Conservation (phyloP, 2,113 vertebrate genomes). For the Gopherus flavomarginatus region DNA sequence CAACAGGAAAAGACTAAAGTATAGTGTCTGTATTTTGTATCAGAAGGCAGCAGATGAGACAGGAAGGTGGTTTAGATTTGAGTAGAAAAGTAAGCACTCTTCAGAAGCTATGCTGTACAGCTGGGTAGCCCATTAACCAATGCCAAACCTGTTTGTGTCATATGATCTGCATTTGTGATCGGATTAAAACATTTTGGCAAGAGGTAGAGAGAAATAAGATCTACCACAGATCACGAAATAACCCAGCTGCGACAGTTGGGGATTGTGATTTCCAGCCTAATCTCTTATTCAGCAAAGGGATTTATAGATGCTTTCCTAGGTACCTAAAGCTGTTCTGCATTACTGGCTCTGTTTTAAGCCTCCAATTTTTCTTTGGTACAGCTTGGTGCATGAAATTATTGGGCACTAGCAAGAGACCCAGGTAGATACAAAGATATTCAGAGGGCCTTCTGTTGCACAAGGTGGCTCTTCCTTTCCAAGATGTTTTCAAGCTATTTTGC, state of each 20-base stretch:
- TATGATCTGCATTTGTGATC: neutral
- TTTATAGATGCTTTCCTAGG: neutral
- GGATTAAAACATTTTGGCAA: neutral
- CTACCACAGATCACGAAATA: neutral
- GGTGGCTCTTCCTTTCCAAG: neutral
- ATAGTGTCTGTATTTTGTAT: neutral
- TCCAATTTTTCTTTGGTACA: neutral
- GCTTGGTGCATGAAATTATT: neutral
- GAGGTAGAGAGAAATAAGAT: neutral
- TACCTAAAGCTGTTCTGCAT: neutral
- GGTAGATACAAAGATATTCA: neutral
- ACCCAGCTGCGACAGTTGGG: neutral
- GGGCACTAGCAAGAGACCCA: neutral
- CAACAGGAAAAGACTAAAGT: neutral
- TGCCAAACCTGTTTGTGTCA: neutral
- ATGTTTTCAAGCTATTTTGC: neutral
- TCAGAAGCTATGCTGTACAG: neutral
- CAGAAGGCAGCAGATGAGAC: neutral
- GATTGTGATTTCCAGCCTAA: neutral
- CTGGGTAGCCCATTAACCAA: neutral
- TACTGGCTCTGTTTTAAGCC: neutral
- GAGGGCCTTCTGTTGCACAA: neutral
- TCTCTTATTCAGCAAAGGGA: neutral
- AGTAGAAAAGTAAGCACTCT: conserved; percentile 10
- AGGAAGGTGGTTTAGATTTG: neutral